Conservation (phyloP, 2,888 invertebrate genomes). For the Eilema sororculum region DNA sequence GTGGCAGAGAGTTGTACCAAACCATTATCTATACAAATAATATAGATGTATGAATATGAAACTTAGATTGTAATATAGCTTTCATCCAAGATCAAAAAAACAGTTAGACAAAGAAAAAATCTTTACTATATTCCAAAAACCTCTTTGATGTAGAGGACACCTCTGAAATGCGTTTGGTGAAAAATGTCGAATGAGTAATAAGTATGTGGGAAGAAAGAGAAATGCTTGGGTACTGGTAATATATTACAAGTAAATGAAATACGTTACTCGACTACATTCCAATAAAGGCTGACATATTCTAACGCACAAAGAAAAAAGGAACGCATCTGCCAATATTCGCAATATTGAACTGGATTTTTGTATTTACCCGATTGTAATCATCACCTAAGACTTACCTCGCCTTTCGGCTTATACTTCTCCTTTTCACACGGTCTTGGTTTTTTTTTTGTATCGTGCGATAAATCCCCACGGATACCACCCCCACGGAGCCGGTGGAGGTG, state of each 20-base stretch:
- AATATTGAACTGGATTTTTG: background rate
- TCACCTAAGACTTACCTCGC: no score
- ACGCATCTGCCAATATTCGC: background rate
- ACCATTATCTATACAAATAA: no score
- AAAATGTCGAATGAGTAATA: background rate
- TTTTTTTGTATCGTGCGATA: no score
- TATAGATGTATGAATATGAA: no score
- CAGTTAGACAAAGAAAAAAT: background rate
- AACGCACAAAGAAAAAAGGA: background rate
- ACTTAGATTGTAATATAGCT: no score
- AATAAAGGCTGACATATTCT: background rate
- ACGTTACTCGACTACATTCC: background rate
- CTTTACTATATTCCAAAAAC: background rate
- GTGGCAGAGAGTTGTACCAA: background rate
- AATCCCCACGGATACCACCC: no score
- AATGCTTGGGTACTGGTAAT: background rate
- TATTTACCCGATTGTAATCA: no score
- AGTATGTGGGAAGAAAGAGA: background rate
- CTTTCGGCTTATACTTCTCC: no score
- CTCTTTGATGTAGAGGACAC: background rate
- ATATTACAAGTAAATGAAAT: constrained; percentile 2
- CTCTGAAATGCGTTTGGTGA: background rate
- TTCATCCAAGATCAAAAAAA: no score
- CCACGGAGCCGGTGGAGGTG: no score
- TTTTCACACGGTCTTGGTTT: no score